Evolutionary conservation across 2,113 vertebrate species (phyloP).

Genomic region (Lycocorax pyrrhopterus): DNA sequence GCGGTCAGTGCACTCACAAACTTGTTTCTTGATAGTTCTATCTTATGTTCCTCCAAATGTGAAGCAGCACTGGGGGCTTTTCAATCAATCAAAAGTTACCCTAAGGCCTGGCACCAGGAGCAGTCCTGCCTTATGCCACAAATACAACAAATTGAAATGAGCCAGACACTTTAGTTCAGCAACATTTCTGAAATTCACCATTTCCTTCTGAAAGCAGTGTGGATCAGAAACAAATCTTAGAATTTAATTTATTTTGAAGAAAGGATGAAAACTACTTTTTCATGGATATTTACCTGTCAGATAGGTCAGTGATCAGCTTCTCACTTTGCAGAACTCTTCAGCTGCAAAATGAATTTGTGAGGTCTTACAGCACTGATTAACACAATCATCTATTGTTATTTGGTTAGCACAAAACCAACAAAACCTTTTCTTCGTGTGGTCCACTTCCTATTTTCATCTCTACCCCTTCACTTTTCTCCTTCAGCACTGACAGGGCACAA

Average conservation of each 20-base stretch:
- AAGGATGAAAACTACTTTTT: not conserved
- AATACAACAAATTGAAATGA: not conserved
- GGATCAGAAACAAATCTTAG: not conserved
- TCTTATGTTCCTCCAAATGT: not conserved
- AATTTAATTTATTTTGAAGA: not conserved
- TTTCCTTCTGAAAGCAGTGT: not conserved
- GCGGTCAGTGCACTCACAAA: not conserved
- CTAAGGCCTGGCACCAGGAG: not conserved
- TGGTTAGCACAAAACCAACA: not conserved
- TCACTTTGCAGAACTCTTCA: not conserved
- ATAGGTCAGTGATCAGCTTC: not conserved
- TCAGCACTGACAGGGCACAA: not conserved
- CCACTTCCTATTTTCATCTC: not conserved
- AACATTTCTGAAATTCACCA: not conserved
- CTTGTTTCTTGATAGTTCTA: not conserved
- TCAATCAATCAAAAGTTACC: fast-evolving
- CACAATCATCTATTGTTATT: not conserved
- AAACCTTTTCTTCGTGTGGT: not conserved
- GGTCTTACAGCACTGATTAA: not conserved
- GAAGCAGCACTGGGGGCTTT: not conserved
- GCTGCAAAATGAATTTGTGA: not conserved
- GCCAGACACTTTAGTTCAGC: not conserved
- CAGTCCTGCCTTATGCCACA: not conserved
- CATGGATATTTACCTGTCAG: not conserved
- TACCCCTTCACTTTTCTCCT: not conserved